Base-by-base conservation (phyloP, 2,113 vertebrate species). In the Oxygymnocypris stewartii region DNA sequence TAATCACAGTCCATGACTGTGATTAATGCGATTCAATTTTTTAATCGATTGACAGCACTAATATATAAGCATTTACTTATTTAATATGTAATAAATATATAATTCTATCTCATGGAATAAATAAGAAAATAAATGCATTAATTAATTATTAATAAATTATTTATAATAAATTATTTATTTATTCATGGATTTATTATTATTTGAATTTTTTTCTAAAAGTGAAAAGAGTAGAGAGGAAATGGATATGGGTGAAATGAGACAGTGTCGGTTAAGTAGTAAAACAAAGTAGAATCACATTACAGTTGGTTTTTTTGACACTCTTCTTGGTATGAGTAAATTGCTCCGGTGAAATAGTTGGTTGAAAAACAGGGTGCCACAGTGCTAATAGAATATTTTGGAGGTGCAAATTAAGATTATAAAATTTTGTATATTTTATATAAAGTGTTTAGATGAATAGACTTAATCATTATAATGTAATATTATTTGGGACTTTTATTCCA, bases 391-490 rank as follows among this genome's bases (percentile, higher is more conserved):
- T 83, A 73, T 83, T 87, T 87, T 67, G 28, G 61, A 88, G 84
- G 85, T 78, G 86, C 82, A 87, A 87, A 88, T 91, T 88, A 88
- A 84, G 44, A 61, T 71, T 71, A 7, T 71, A 18, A 40, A 18
- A 71, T 71, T 71, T 20, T 71, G 73, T 10, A n/a, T 75, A 75
- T 75, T 75, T 75, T 42, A 6, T 11, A 47, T 42, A 11, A 4
- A 74, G 69, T 42, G 18, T 37, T 59, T 59, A 23, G 20, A 59
- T 59, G 6, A 28, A 28, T 12, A 65, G n/a, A 65, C n/a, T 10
- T 28, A 12, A 65, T 65, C n/a, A 0, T 18, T 65, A 44, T 14
- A 44, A 23, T 47, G 73, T 47, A 47, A 75, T 47, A 44, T 75
- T 47, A 20, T 44, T 25, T 14, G 40, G 23, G 42, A 75, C 23